Percentiles rank a stretch among this genome's conserved stretches.
These are phyloP conservation scores for Chloroceryle amazona DNA, from an alignment of 2,797 vertebrate genomes.

Conservation along the genomic window DNA sequence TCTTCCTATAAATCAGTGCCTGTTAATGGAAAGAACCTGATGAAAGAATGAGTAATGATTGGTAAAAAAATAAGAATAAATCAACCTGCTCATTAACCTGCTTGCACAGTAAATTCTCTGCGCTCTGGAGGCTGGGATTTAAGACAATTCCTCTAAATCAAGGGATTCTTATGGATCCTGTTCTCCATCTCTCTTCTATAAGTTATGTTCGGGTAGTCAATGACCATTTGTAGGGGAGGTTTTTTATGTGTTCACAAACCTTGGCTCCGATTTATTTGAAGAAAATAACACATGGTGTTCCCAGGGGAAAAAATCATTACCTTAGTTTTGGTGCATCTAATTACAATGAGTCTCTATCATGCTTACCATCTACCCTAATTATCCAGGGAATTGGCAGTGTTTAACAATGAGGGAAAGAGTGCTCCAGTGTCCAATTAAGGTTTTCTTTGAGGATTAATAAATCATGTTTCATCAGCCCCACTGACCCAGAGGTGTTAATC, in stretches of 20 bases:
- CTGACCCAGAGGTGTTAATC: constrained; percentile 77
- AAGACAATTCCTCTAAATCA: constrained; percentile 59
- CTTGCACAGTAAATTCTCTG: constrained; percentile 23
- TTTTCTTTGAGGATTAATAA: constrained; percentile 82
- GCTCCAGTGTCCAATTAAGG: constrained; percentile 79
- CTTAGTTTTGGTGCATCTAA: constrained; percentile 69
- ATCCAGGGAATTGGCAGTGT: constrained; percentile 60
- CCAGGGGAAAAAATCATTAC: constrained; percentile 51
- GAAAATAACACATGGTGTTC: constrained; percentile 52
- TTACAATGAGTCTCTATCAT: constrained; percentile 75
- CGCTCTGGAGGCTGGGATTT: constrained; percentile 42
- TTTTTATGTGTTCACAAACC: constrained; percentile 63
- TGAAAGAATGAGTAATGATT: constrained; percentile 51
- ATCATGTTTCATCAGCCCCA: constrained; percentile 74
- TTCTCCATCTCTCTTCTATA: not conserved
- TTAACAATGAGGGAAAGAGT: constrained; percentile 77
- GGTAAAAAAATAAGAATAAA: constrained; percentile 63
- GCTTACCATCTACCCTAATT: constrained; percentile 66
- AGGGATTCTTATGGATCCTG: constrained; percentile 8
- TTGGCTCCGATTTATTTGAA: constrained; percentile 36
- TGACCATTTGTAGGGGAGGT: constrained; percentile 14
- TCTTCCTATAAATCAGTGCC: constrained; percentile 44
- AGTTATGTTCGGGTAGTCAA: constrained; percentile 5
- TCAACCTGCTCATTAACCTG: constrained; percentile 62
- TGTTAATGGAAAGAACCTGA: constrained; percentile 28